A percentile compares a stretch with the other conserved stretches of the same genome.
These are phyloP conservation scores for Drosophila sturtevanti DNA, from an alignment of 1,140 invertebrate genomes.

Conservation along the genomic window DNA sequence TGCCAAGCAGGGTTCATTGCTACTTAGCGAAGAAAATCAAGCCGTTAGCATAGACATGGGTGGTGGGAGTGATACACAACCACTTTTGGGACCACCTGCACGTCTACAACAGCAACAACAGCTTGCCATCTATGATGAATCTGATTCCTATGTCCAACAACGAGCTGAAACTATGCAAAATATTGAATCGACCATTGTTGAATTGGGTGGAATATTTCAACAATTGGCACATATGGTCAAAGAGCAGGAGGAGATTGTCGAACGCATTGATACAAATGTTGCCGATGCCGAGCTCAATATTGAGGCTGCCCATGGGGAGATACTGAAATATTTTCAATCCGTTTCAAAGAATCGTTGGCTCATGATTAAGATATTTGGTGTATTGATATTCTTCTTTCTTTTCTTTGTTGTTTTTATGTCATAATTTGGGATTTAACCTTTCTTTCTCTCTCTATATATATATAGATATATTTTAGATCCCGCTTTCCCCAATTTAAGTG, in stretches of 20 bases:
- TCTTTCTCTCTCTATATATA: not conserved
- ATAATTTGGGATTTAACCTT: constrained; percentile 82
- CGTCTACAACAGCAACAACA: constrained; percentile 84
- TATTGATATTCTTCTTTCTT: constrained; percentile 99
- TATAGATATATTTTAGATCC: constrained; percentile 15
- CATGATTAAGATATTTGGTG: constrained; percentile 99
- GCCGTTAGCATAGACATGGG: constrained; percentile 91
- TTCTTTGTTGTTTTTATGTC: constrained; percentile 98
- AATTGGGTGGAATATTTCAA: constrained; percentile 99
- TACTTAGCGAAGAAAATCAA: constrained; percentile 87
- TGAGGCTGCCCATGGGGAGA: constrained; percentile 98
- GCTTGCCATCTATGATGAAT: constrained; percentile 91
- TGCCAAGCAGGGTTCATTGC: constrained; percentile 84
- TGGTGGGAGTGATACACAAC: constrained; percentile 82
- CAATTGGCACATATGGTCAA: constrained; percentile 99
- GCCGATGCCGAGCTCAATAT: constrained; percentile 98
- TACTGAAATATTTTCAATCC: constrained; percentile 98
- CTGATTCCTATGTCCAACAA: constrained; percentile 94
- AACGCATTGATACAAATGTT: constrained; percentile 98
- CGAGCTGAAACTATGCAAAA: constrained; percentile 99
- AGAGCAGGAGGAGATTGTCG: constrained; percentile 99
- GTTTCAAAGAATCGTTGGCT: constrained; percentile 99
- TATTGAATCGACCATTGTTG: constrained; percentile 99
- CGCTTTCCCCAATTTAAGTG: not conserved
- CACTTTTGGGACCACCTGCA: constrained; percentile 49